Evolutionary conservation across 2,113 vertebrate genomes (phyloP).

Genomic region (Vimba vimba): DNA sequence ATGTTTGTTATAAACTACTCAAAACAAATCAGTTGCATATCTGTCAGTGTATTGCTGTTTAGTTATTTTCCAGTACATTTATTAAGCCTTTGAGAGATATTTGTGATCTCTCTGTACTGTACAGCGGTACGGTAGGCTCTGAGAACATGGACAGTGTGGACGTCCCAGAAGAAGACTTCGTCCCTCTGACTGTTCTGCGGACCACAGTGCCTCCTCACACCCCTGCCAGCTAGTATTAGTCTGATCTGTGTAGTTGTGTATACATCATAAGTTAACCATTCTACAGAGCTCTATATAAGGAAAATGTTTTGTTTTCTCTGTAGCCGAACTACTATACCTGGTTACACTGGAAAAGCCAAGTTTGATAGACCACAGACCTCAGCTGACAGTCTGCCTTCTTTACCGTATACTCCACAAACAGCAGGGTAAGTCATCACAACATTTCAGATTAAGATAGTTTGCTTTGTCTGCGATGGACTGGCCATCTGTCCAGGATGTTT

Average conservation of each 20-base stretch:
- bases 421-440: conserved; percentile 69
- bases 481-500: background rate
- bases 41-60: background rate
- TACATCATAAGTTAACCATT: background rate
- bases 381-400: conserved; percentile 70
- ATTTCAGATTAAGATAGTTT: background rate
- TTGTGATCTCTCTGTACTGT: conserved; percentile 56
- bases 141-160: conserved; percentile 73
- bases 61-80: background rate
- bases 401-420: conserved; percentile 65
- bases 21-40: background rate
- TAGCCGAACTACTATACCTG: conserved; percentile 79
- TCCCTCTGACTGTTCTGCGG: conserved; percentile 64
- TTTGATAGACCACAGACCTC: conserved; percentile 71
- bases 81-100: conserved; percentile 32
- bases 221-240: conserved; percentile 65
- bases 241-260: background rate
- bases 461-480: background rate
- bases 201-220: conserved; percentile 57
- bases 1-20: background rate
- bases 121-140: conserved; percentile 73
- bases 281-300: background rate
- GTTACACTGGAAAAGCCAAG: conserved; percentile 79
- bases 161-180: conserved; percentile 62
- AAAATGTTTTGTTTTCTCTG: conserved; percentile 48